A percentile compares a stretch with the other conserved stretches of the same genome.
Evolutionary conservation across 1,140 invertebrate genomes (phyloP).

Genomic region (Temnothorax curvispinosus): DNA sequence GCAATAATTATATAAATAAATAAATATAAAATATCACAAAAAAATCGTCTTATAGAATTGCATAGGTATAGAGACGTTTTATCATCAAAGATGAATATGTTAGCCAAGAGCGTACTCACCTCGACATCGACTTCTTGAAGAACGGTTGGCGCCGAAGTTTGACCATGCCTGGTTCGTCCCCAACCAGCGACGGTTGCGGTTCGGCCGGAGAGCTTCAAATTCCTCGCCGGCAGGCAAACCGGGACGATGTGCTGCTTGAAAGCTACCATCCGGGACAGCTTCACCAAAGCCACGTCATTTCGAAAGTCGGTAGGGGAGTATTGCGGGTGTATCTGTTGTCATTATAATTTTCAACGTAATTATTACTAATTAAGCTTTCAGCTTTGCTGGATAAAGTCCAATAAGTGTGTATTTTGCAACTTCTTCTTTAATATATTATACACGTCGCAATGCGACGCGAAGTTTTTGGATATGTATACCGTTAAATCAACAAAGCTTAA

Average conservation of each 20-base stretch:
- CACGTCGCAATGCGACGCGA: not conserved
- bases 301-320: slow-evolving; percentile 95
- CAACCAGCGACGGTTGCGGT: slow-evolving; percentile 96
- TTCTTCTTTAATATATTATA: not conserved
- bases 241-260: slow-evolving; percentile 96
- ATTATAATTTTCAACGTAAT: slow-evolving; percentile 28
- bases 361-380: not conserved
- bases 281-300: slow-evolving; percentile 95
- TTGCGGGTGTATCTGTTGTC: slow-evolving; percentile 90
- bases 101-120: slow-evolving; percentile 63
- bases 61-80: not conserved
- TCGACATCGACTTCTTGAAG: slow-evolving; percentile 88
- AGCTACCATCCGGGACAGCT: slow-evolving; percentile 91
- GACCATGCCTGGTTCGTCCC: slow-evolving; percentile 94
- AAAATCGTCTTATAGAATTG: not conserved
- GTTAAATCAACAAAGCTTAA: not conserved
- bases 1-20: not conserved
- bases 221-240: slow-evolving; percentile 92
- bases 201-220: slow-evolving; percentile 92
- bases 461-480: not conserved
- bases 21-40: not conserved
- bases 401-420: not conserved
- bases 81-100: not conserved
- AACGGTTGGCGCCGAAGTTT: slow-evolving; percentile 91
- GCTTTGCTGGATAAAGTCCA: not conserved